Percentiles rank a stretch among this genome's conserved stretches.
Evolutionary conservation across 2,113 vertebrate genomes (phyloP).

Genomic region (Euleptes europaea): DNA sequence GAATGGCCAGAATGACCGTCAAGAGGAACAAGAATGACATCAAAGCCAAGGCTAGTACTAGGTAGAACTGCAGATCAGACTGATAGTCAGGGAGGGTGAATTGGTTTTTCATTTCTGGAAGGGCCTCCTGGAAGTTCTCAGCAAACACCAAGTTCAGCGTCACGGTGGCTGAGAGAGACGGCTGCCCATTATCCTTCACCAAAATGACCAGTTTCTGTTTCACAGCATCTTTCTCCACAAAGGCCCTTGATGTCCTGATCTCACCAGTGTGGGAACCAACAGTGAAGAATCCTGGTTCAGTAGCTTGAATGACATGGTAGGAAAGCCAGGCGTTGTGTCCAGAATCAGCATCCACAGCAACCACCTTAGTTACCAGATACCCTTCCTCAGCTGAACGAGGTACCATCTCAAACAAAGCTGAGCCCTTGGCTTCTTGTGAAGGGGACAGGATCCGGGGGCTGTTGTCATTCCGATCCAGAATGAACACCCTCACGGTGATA

Average conservation of each 20-base stretch:
- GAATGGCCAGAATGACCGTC: too few relatives aligned
- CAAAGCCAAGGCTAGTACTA: too few relatives aligned
- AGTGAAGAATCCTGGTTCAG: not conserved
- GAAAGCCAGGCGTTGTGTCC: constrained; percentile 16
- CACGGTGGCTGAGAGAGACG: too few relatives aligned
- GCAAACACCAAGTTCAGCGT: too few relatives aligned
- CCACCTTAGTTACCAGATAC: not conserved
- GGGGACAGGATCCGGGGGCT: not conserved
- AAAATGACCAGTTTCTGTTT: too few relatives aligned
- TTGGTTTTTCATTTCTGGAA: too few relatives aligned
- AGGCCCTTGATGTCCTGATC: constrained; percentile 60
- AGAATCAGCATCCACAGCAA: not conserved
- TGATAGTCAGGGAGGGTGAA: too few relatives aligned
- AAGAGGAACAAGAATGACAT: too few relatives aligned
- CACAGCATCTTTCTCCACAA: not conserved
- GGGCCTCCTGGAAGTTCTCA: too few relatives aligned
- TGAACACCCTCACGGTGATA: not conserved
- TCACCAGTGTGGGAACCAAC: constrained; percentile 12
- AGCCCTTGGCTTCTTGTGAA: not conserved
- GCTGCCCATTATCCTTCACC: too few relatives aligned
- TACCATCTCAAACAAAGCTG: constrained; percentile 1
- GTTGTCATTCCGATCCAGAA: constrained; percentile 1
- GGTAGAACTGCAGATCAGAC: too few relatives aligned
- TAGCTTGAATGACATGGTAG: not conserved
- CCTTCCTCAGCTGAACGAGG: not conserved